These are phyloP conservation scores for Phyto melanocephala DNA, from an alignment of 2,888 invertebrate genomes.

Conservation along the genomic window DNA sequence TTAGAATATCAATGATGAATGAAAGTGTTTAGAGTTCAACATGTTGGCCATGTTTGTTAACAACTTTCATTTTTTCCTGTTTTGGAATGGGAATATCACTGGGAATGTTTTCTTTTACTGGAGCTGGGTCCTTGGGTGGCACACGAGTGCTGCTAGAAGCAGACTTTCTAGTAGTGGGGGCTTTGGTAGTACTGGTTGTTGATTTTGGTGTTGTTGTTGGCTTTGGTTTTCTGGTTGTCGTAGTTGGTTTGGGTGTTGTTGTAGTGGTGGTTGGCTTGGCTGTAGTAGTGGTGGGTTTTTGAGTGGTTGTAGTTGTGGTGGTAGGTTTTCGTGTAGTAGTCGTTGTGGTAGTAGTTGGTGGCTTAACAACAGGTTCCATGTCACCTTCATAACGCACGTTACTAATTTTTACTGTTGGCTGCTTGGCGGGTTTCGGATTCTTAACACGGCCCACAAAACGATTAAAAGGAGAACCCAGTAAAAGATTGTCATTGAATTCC, in stretches of 20 bases:
- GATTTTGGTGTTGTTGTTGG: background rate
- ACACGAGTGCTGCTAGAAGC: slow-evolving; percentile 69
- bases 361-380: slow-evolving; percentile 72
- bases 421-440: slow-evolving; percentile 75
- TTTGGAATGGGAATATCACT: slow-evolving; percentile 81
- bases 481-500: slow-evolving; percentile 83
- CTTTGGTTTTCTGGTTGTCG: slow-evolving; percentile 61
- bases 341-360: slow-evolving; percentile 66
- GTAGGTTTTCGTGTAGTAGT: slow-evolving; percentile 42
- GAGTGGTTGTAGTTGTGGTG: no score
- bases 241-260: slow-evolving; percentile 66
- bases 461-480: slow-evolving; percentile 85
- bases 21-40: slow-evolving; percentile 74
- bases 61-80: slow-evolving; percentile 82
- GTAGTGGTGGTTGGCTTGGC: slow-evolving; percentile 49
- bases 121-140: slow-evolving; percentile 76
- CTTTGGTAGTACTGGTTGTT: slow-evolving; percentile 66
- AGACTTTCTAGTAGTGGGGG: slow-evolving; percentile 68
- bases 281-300: slow-evolving; percentile 56
- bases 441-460: slow-evolving; percentile 84
- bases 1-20: background rate
- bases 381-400: slow-evolving; percentile 76
- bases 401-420: slow-evolving; percentile 72
- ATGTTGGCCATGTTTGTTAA: slow-evolving; percentile 81
- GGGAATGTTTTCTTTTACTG: slow-evolving; percentile 81